A percentile compares a stretch with the other conserved stretches of the same genome.
Evolutionary conservation across 2,797 vertebrate genomes (phyloP).

Genomic region (Anguilla obscura): DNA sequence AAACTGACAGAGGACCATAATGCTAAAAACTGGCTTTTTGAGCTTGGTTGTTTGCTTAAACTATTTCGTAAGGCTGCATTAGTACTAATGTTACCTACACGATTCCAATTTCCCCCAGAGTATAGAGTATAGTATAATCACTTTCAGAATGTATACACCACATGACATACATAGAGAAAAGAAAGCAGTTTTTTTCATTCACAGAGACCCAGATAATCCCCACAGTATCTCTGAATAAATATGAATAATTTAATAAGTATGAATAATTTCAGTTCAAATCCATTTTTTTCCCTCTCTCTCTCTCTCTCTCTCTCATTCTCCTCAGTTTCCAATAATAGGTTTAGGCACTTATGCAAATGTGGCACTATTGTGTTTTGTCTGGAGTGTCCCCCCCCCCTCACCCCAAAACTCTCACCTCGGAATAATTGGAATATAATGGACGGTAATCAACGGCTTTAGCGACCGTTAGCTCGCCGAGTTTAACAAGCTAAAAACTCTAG

Average conservation of each 20-base stretch:
- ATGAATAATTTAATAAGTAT: conserved; percentile 5
- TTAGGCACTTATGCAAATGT: neutral
- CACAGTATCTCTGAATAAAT: neutral
- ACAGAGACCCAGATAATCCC: neutral
- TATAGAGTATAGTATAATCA: neutral
- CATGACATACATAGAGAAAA: neutral
- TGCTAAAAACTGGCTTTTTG: too few relatives aligned
- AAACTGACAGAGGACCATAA: too few relatives aligned
- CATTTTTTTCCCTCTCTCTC: neutral
- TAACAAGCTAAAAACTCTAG: neutral
- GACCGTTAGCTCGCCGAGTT: neutral
- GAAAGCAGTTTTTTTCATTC: neutral
- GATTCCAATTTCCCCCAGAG: too few relatives aligned
- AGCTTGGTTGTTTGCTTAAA: too few relatives aligned
- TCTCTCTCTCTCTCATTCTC: neutral
- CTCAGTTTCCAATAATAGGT: neutral
- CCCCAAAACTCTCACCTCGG: neutral
- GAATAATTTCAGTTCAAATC: neutral
- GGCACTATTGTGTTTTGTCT: neutral
- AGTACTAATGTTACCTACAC: neutral
- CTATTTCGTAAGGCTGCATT: neutral
- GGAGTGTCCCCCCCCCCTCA: neutral
- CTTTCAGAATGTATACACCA: neutral
- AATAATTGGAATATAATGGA: conserved; percentile 20
- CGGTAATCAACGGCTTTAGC: neutral